Conservation (phyloP, 2,113 vertebrate species). For the Microcebus tavaratra region DNA sequence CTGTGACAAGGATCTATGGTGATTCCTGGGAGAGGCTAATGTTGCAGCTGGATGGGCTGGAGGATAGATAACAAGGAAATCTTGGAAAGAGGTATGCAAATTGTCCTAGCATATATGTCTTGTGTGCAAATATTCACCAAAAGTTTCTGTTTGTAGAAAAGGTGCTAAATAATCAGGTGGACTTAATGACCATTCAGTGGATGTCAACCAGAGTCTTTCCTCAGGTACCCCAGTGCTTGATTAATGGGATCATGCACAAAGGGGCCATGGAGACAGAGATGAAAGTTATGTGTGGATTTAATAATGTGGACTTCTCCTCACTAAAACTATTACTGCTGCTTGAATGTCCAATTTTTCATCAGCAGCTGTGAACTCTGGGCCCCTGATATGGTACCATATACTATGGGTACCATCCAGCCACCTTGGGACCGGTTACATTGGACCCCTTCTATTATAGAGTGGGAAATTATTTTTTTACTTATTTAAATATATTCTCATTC, state of each 20-base stretch:
- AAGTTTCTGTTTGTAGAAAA: not conserved
- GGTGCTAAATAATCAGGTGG: not conserved
- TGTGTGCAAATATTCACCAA: not conserved
- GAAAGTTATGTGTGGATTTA: not conserved
- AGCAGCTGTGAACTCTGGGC: not conserved
- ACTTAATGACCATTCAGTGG: not conserved
- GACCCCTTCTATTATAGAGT: not conserved
- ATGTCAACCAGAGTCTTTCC: not conserved
- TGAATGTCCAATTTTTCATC: not conserved
- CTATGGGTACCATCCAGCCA: not conserved
- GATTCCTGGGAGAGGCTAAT: not conserved
- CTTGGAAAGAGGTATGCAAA: not conserved
- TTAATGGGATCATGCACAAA: not conserved
- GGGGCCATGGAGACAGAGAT: not conserved
- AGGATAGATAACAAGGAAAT: not conserved
- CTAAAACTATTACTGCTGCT: not conserved
- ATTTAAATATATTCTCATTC: not conserved
- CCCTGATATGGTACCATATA: too few species aligned
- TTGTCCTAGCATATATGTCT: not conserved
- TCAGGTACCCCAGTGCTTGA: not conserved
- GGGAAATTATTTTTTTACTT: not conserved
- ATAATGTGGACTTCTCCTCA: not conserved
- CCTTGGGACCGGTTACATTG: too few species aligned
- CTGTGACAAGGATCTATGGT: not conserved
- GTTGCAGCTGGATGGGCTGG: not conserved